A percentile compares a stretch with the other conserved stretches of the same genome.
These are phyloP conservation scores for Ramphastos sulfuratus DNA, from an alignment of 2,113 vertebrate species.

Conservation along the genomic window DNA sequence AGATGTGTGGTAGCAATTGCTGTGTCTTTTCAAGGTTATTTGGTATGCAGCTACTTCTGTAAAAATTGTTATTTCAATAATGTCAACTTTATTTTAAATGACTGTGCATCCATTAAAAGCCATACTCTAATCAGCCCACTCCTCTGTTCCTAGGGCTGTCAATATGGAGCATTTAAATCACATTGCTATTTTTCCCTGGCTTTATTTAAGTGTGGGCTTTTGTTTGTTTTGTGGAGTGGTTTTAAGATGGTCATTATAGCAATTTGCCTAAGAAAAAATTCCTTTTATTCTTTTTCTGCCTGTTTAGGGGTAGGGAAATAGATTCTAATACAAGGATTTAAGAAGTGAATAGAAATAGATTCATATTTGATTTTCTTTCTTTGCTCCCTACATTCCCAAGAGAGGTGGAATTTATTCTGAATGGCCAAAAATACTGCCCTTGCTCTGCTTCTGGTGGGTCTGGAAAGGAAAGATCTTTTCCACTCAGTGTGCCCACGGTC, in stretches of 20 bases:
- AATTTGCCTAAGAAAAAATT: neutral
- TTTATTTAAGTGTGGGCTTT: slow-evolving; percentile 17
- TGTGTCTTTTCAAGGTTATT: slow-evolving; percentile 18
- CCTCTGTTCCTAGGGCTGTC: neutral
- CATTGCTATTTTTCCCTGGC: neutral
- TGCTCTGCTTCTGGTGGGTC: neutral
- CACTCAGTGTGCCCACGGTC: neutral
- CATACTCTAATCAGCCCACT: slow-evolving; percentile 52
- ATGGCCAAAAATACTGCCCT: neutral
- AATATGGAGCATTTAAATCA: slow-evolving; percentile 20
- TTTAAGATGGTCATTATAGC: neutral
- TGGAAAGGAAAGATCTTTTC: neutral
- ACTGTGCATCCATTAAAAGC: slow-evolving; percentile 31
- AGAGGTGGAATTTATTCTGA: neutral
- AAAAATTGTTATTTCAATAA: slow-evolving; percentile 36
- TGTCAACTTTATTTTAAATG: slow-evolving; percentile 27
- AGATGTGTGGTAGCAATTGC: neutral
- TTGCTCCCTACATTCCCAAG: neutral
- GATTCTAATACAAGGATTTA: neutral
- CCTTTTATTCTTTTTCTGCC: neutral
- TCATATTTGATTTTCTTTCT: neutral
- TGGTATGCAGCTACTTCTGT: neutral
- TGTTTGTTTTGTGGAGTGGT: neutral
- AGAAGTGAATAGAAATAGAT: neutral
- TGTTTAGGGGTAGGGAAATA: neutral